Evolutionary conservation across 2,113 vertebrate species (phyloP), one percentile per base, ranked within the genome.

Genomic region (Protomyctophum bolini): DNA sequence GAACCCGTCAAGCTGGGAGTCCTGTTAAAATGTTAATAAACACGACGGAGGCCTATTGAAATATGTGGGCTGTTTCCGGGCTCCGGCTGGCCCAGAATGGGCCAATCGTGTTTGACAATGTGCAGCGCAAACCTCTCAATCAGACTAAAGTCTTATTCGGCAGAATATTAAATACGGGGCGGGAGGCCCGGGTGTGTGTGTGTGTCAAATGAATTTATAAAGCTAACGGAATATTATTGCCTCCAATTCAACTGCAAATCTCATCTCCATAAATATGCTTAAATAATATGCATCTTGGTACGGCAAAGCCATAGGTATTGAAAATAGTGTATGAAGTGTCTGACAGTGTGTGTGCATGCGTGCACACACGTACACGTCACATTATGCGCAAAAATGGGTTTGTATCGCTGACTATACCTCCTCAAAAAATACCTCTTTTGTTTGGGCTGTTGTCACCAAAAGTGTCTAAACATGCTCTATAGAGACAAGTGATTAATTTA

Each of bases 11-110:
- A 86, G 88, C 88, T 84, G 75, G 82, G 86, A 88, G 74, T 77
- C 90, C 83, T 92, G 92, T 95, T 91, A 90, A 93, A 94, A 95
- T 93, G 91, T 88, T 94, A 95, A 95, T 96, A 95, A 93, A 93
- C 88, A 94, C 86, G 88, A 91, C 79, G 80, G 85, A 90, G 91
- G 90, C 91, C 89, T 89, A 91, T 92, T 89, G 93, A 94, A 95
- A 91, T 93, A 91, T 91, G 92, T 91, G 79, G 89, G 54, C 85
- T 89, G 78, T 85, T 91, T 87, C 88, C 73, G 47, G 33, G 76
- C 83, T 75, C 83, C 88, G 84, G 91, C 86, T 84, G 71, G 72
- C 72, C 75, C 86, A 85, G 91, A 89, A 89, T 86, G 90, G 88
- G 90, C 91, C 83, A 76, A 88, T 89, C 83, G 76, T 91, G 91